Percentiles rank a stretch among this genome's conserved stretches.
These are phyloP conservation scores for Trogon melanurus DNA, from an alignment of 2,113 vertebrate species.

Conservation along the genomic window DNA sequence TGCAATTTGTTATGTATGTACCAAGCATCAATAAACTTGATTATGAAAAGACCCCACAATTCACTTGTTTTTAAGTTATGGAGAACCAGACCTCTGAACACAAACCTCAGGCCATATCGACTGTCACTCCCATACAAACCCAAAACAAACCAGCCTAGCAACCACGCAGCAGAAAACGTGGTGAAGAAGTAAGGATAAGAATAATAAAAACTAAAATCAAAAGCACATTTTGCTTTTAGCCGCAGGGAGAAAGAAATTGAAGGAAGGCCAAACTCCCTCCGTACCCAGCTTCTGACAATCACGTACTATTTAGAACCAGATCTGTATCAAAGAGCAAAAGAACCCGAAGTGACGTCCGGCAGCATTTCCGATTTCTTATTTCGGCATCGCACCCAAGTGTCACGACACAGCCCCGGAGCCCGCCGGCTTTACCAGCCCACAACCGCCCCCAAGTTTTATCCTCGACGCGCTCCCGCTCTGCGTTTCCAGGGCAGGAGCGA, in stretches of 20 bases:
- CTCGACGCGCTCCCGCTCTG: no score
- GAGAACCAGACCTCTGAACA: background rate
- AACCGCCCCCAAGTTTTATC: background rate
- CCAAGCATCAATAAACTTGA: rapidly evolving
- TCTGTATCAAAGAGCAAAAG: background rate
- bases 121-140: background rate
- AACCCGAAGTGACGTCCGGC: rapidly evolving
- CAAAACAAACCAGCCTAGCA: background rate
- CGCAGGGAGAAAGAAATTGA: background rate
- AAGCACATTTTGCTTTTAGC: rapidly evolving
- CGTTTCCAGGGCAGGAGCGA: no score
- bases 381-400: background rate
- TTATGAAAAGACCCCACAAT: background rate
- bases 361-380: background rate
- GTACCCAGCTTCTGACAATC: background rate
- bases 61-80: background rate
- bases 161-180: background rate
- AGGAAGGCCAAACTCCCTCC: background rate
- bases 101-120: rapidly evolving
- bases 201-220: rapidly evolving
- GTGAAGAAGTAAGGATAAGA: background rate
- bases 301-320: rapidly evolving
- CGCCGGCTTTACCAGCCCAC: background rate
- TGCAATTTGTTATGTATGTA: rapidly evolving
- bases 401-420: background rate